A percentile compares a stretch with the other conserved stretches of the same genome.
These are phyloP conservation scores for Drosophila gunungcola DNA, from an alignment of 1,140 invertebrate species.

Conservation along the genomic window DNA sequence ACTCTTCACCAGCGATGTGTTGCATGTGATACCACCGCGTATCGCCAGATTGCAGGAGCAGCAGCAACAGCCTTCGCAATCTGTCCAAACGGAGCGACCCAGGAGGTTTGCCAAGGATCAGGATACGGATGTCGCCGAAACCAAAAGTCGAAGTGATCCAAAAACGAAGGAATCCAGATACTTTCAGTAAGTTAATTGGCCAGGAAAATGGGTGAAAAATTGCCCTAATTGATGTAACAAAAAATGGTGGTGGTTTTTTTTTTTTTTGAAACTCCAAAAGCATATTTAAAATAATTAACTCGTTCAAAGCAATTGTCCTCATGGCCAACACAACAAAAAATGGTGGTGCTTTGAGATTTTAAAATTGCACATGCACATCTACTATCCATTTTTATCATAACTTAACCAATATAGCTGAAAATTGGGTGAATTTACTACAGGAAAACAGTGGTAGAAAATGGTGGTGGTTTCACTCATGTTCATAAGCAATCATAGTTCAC, in stretches of 20 bases:
- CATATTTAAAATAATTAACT: too few species aligned
- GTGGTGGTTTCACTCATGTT: constrained; percentile 10
- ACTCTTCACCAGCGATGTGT: constrained; percentile 67
- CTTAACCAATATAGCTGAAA: not conserved
- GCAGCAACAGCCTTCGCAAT: constrained; percentile 43
- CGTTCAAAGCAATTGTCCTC: too few species aligned
- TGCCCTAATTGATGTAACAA: not conserved
- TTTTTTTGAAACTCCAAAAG: not conserved
- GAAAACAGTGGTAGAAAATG: not conserved
- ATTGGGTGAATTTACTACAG: not conserved
- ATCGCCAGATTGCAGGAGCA: constrained; percentile 35
- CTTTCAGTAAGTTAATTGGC: constrained; percentile 44
- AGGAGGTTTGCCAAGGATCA: constrained; percentile 30
- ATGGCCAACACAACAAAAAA: too few species aligned
- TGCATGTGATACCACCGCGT: constrained; percentile 65
- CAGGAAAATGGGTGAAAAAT: not conserved
- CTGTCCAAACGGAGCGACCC: constrained; percentile 36
- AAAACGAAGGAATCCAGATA: constrained; percentile 57
- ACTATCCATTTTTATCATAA: not conserved
- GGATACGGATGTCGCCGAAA: constrained; percentile 42
- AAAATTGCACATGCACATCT: not conserved
- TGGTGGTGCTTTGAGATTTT: too few species aligned
- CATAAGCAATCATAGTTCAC: constrained; percentile 3
- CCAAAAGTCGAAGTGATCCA: constrained; percentile 1
- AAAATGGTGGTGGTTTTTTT: not conserved